Evolutionary conservation across 2,113 vertebrate species (phyloP), one percentile per base, ranked within the genome.

Genomic region (Dermatemys mawii): DNA sequence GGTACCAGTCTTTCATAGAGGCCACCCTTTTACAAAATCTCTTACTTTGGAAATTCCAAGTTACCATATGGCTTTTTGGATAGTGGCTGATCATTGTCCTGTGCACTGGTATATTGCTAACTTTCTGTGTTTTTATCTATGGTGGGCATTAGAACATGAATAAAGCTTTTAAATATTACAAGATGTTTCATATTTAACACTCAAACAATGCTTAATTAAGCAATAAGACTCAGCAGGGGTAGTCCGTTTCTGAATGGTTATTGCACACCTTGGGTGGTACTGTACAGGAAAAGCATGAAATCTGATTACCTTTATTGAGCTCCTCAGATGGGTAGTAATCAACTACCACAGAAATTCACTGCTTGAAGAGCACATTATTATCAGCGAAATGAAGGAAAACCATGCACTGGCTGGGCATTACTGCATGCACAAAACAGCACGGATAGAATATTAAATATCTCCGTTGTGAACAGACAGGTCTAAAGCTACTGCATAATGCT

Each of bases 241-340:
- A 0, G 55, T 81, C 84, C 67, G 67, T 14, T 86, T 95, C 73
- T 49, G 70, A 92, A 89, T 2, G 2, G 91, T 90, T 94, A 76
- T 90, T 17, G 2, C 60, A 27, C 93, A 93, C 57, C 84, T 96
- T 93, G 51, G 87, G 57, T 88, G 84, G 89, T 84, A 91, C 73
- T 81, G 87, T 0, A 0, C 87, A 90, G 84, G 86, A 95, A 95
- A 95, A 96, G 70, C 86, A 91, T 1, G 53, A 38, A 54, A 3
- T 89, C 67, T 96, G 93, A 94, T 96, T 96, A 96, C 91, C 80
- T 95, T 94, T 96, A 94, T 96, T 97, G 94, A 87, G 86, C 82
- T 94, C 80, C 88, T 93, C 93, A 82, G 85, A 96, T 63, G 2
- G 27, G 79, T 75, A 88, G 51, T 92, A 95, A 97, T 97, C 97